Conservation (phyloP, 2,797 vertebrate genomes). For the Phrynocephalus vlangalii region DNA sequence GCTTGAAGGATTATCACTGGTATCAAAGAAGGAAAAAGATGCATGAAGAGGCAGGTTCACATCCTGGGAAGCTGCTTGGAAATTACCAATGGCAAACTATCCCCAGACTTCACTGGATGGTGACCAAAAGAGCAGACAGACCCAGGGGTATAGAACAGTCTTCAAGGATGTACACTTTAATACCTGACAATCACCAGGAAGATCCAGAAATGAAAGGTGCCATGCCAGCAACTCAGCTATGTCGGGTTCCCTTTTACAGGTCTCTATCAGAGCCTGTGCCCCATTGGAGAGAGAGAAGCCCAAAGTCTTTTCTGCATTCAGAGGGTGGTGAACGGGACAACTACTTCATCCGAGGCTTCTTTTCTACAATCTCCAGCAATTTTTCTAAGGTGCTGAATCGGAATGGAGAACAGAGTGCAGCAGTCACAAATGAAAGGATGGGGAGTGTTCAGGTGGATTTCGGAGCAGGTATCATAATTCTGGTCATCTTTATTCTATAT, state of each 20-base stretch:
- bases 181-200: background rate
- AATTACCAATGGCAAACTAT: slow-evolving; percentile 70
- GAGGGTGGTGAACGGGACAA: slow-evolving; percentile 66
- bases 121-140: slow-evolving; percentile 51
- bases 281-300: slow-evolving; percentile 4
- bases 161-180: slow-evolving; percentile 4
- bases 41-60: slow-evolving; percentile 58
- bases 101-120: slow-evolving; percentile 64
- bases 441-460: background rate
- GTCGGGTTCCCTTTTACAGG: slow-evolving; percentile 73
- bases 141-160: slow-evolving; percentile 39
- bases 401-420: slow-evolving; percentile 69
- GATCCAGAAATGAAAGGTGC: slow-evolving; percentile 1
- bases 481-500: background rate
- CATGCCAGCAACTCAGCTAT: background rate
- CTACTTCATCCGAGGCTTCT: slow-evolving; percentile 70
- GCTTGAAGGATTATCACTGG: slow-evolving; percentile 74
- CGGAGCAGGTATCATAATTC: slow-evolving; percentile 62
- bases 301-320: slow-evolving; percentile 42
- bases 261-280: slow-evolving; percentile 77
- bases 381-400: slow-evolving; percentile 74
- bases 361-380: slow-evolving; percentile 79
- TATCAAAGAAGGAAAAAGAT: slow-evolving; percentile 71
- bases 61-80: slow-evolving; percentile 61
- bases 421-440: slow-evolving; percentile 44